These are phyloP conservation scores for Synanceia verrucosa DNA, from an alignment of 2,797 vertebrate genomes.

Conservation along the genomic window DNA sequence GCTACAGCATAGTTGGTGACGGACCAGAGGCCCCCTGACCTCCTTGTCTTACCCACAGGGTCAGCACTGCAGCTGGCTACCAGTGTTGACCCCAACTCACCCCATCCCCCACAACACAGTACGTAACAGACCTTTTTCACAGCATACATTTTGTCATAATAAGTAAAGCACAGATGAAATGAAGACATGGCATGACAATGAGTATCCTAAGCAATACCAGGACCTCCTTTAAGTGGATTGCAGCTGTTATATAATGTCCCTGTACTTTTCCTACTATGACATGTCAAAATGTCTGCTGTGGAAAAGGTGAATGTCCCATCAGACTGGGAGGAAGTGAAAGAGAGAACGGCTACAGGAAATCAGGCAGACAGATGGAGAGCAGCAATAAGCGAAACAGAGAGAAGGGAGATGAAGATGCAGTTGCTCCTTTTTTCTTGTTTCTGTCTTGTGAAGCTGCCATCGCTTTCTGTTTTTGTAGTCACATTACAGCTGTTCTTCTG, in stretches of 20 bases:
- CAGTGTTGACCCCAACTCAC: slow-evolving; percentile 16
- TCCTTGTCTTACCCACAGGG: slow-evolving; percentile 68
- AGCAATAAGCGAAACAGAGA: neutral
- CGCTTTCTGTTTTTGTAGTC: slow-evolving; percentile 9
- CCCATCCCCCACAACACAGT: neutral
- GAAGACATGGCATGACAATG: neutral
- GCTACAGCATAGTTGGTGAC: slow-evolving; percentile 40
- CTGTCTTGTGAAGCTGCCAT: slow-evolving; percentile 6
- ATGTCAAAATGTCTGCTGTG: neutral
- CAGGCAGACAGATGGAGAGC: neutral
- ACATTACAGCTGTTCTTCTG: neutral
- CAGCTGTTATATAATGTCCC: neutral
- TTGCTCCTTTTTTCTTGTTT: neutral
- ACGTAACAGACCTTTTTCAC: neutral
- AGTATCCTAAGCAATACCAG: neutral
- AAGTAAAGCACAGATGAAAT: neutral
- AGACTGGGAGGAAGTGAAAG: neutral
- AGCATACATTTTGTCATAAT: neutral
- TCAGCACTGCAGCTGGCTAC: slow-evolving; percentile 51
- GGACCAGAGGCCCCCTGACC: slow-evolving; percentile 61
- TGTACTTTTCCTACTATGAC: neutral
- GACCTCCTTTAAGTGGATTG: neutral
- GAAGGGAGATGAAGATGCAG: neutral
- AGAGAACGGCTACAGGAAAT: neutral
- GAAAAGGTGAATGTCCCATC: neutral